Base-by-base conservation (phyloP, 2,797 vertebrate genomes). In the Todus mexicanus region DNA sequence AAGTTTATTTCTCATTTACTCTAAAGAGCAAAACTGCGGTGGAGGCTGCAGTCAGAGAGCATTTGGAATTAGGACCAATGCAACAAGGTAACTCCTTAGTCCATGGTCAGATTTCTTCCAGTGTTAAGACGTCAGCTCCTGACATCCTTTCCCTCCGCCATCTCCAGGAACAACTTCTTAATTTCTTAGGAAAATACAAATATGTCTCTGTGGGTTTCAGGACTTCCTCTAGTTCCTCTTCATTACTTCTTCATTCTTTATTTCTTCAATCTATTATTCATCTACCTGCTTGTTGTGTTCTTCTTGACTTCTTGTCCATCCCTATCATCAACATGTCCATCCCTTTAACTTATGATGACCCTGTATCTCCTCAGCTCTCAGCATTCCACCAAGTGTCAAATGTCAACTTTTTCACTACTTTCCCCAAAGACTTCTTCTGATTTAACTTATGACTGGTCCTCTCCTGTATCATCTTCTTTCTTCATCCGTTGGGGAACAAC, bases 151-250 rank as follows among this genome's bases (percentile, higher is more conserved):
- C n/a, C 29, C 71, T 79, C 40, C 50, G 15, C 38, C 40, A 79
- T 33, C 35, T 94, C 47, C 60, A 90, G 53, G 3, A 88, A 45
- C 23, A 68, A 57, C 27, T 42, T 76, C 11, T 63, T 64, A 63
- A 76, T 65, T 90, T 92, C 64, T 73, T 51, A 71, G 51, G 51
- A 92, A 92, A 92, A 91, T 66, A 86, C 21, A 66, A 83, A 40
- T 21, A 57, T 18, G 12, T 53, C 40, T 80, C 85, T 82, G 29
- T 71, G 71, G 29, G 50, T 84, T 91, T 84, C 56, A 84, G 21
- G 43, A 84, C 12, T 31, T 81, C 45, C 26, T 85, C n/a, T 15
- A 81, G 45, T 45, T 93, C 51, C 43, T 75, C 69, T 40, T 48
- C 54, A 54, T 38, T 94, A 76, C 60, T 77, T 81, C 51, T 73